Base-by-base conservation (phyloP, 2,797 vertebrate species). In the Esox lucius region DNA sequence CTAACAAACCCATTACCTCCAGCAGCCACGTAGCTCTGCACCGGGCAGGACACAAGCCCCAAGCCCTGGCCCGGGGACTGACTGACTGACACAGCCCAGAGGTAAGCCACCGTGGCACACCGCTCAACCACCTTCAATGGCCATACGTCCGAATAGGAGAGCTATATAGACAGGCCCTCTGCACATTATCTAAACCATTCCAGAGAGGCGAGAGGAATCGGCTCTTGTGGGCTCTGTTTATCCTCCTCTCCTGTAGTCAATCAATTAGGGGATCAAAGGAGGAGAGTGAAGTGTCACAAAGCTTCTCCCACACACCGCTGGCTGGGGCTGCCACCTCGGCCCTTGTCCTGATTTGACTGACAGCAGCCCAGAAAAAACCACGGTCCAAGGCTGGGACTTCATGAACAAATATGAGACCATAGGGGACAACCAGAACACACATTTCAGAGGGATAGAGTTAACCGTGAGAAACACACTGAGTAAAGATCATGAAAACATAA, bases 241-340 rank as follows among this genome's bases (percentile, higher is more conserved):
- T 91, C 92, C 92, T 78, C 84, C 85, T 84, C 90, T 92, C 91
- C 93, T 93, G 92, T 90, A 92, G 92, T 94, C 91, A 95, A 95
- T 95, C 92, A 93, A 94, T 95, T 94, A 93, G 81, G 77, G 91
- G 92, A 94, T 95, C 92, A 94, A 95, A 95, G 91, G 79, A 79
- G 86, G 85, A 87, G 88, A 90, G 86, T 81, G 81, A 86, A 88
- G 88, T 86, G 90, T 87, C 91, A 91, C 88, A 91, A 89, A 89
- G 69, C 90, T 90, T 89, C 83, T 87, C 82, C 84, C 87, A 87
- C 87, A 88, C 87, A 66, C 72, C 83, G 76, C 26, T 11, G 87
- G 81, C 88, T 87, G 86, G 89, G 87, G 84, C 75, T 78, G 56
- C 88, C 83, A 87, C 87, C 83, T 86, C 77, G 85, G 85, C 87